phyloP scores from a whole-genome alignment of 2,797 vertebrate species.

The Champsocephalus gunnari region DNA sequence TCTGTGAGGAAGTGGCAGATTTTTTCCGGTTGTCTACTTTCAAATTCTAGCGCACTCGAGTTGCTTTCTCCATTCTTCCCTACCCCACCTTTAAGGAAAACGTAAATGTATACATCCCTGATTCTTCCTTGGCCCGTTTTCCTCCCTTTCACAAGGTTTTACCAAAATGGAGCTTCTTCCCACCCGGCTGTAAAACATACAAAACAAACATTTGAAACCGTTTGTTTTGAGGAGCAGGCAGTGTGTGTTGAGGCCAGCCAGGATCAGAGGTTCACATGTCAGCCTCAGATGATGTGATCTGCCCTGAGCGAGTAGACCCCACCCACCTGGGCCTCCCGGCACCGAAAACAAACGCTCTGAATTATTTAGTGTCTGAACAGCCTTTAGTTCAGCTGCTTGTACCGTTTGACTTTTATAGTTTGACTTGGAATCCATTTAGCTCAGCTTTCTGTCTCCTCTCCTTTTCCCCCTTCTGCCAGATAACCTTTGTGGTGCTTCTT shows the following conservation, averaged over 20 bases:
- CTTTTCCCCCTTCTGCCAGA: not conserved
- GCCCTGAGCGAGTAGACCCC: constrained; percentile 40
- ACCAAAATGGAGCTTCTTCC: too few relatives aligned
- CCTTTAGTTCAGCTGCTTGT: constrained; percentile 43
- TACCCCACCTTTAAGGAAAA: too few relatives aligned
- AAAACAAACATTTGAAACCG: too few relatives aligned
- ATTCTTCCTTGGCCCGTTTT: too few relatives aligned
- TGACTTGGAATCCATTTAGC: constrained; percentile 34
- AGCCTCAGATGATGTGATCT: constrained; percentile 40
- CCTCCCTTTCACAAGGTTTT: too few relatives aligned
- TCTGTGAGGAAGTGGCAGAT: too few relatives aligned
- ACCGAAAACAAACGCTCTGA: constrained; percentile 61
- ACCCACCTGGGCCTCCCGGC: constrained; percentile 38
- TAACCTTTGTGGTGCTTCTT: constrained; percentile 39
- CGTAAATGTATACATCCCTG: too few relatives aligned
- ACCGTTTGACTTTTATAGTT: constrained; percentile 57
- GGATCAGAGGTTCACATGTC: constrained; percentile 32
- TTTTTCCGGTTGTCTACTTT: too few relatives aligned
- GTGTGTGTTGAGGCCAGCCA: not conserved
- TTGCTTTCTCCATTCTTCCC: too few relatives aligned
- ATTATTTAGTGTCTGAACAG: constrained; percentile 61
- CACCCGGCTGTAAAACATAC: too few relatives aligned
- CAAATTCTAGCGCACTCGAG: too few relatives aligned
- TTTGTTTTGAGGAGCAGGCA: not conserved
- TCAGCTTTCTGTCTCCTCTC: not conserved